Percentiles rank a stretch among this genome's conserved stretches.
Conservation (phyloP, 2,113 vertebrate genomes). For the Pavo muticus region DNA sequence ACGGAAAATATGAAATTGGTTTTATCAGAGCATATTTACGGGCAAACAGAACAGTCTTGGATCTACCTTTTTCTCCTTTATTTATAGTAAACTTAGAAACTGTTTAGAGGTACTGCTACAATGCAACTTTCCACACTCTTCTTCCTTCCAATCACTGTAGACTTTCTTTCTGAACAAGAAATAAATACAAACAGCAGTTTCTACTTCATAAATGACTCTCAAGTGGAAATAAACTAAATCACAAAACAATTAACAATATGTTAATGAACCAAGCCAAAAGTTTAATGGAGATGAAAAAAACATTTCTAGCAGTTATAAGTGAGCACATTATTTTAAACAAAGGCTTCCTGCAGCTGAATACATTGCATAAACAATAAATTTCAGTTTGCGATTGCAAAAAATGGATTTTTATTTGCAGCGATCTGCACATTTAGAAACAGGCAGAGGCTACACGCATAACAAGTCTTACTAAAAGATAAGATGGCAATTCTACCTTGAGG, state of each 20-base stretch:
- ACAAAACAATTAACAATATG: conserved; percentile 44
- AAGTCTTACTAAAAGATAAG: neutral
- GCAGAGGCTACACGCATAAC: neutral
- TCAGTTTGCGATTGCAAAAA: conserved; percentile 10
- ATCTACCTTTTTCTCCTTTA: neutral
- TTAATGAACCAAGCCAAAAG: conserved; percentile 52
- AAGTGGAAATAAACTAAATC: conserved; percentile 46
- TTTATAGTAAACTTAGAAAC: neutral
- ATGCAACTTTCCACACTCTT: neutral
- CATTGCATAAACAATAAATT: neutral
- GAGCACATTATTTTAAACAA: conserved; percentile 30
- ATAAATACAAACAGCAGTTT: neutral
- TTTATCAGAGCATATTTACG: neutral
- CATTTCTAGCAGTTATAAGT: neutral
- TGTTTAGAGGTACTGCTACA: neutral
- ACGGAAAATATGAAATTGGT: neutral
- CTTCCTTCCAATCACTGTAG: neutral
- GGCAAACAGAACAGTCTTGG: neutral
- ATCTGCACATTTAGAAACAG: neutral
- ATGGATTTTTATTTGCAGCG: neutral
- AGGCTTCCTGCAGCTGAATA: conserved; percentile 36
- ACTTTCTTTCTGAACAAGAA: neutral
- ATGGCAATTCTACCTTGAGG: neutral
- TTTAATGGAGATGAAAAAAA: neutral
- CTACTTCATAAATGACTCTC: neutral